Conservation (phyloP, 2,113 vertebrate genomes). For the Pangasianodon hypophthalmus region DNA sequence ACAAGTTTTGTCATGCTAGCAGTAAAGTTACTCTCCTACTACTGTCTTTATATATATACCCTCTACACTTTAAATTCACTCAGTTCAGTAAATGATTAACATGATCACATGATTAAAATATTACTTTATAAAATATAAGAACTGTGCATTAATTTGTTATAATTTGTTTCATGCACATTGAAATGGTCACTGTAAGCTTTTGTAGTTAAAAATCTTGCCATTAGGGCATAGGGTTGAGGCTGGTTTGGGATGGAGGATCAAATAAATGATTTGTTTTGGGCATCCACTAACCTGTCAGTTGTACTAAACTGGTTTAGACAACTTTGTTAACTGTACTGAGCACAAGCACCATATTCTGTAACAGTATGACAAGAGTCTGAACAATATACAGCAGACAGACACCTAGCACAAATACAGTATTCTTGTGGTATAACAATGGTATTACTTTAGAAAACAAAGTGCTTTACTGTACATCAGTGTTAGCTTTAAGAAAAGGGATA, state of each 20-base stretch:
- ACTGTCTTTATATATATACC: not conserved
- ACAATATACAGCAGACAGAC: conserved; percentile 43
- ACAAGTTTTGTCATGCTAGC: conserved; percentile 52
- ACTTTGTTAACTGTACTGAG: conserved; percentile 11
- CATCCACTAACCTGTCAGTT: not conserved
- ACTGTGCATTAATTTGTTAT: not conserved
- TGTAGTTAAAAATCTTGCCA: not conserved
- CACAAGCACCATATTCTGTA: conserved; percentile 26
- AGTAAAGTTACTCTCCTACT: conserved; percentile 15
- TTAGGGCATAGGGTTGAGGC: not conserved
- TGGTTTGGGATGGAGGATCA: conserved; percentile 11
- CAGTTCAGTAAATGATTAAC: conserved; percentile 18
- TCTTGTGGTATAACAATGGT: conserved; percentile 12
- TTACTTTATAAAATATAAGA: not conserved
- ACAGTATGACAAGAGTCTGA: conserved; percentile 29
- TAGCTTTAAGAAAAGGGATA: conserved; percentile 18
- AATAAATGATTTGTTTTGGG: not conserved
- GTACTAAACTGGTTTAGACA: conserved; percentile 20
- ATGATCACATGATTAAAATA: not conserved
- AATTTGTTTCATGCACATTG: conserved; percentile 22
- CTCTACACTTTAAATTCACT: conserved; percentile 20
- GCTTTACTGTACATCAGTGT: conserved; percentile 50
- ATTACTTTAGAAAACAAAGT: conserved; percentile 49
- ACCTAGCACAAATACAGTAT: conserved; percentile 20
- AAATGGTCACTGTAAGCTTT: not conserved